phyloP scores from a whole-genome alignment of 2,888 invertebrate genomes.

The Lithophane leautieri region DNA sequence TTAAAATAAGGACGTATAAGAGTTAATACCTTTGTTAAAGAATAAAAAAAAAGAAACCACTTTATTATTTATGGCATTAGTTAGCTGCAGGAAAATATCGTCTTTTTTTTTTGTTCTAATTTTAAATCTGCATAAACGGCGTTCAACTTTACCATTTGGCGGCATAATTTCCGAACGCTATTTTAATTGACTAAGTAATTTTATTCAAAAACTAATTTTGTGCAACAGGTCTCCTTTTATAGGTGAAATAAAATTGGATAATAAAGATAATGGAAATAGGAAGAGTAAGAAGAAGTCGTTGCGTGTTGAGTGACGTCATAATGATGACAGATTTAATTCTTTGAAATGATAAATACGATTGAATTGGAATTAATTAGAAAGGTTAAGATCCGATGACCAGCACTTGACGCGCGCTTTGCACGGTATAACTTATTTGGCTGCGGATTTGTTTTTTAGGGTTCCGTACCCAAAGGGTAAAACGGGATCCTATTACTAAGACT shows the following conservation, averaged over 20 bases:
- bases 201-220: constrained; percentile 42
- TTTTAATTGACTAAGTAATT: constrained; percentile 36
- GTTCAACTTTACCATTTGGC: constrained; percentile 57
- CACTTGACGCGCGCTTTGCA: constrained; percentile 9
- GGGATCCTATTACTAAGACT: too few relatives aligned
- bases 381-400: constrained; percentile 45
- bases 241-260: constrained; percentile 42
- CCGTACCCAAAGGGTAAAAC: too few relatives aligned
- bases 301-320: background rate
- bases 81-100: background rate
- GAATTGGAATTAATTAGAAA: constrained; percentile 55
- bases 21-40: background rate
- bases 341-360: constrained; percentile 45
- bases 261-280: constrained; percentile 36
- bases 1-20: constrained; percentile 21
- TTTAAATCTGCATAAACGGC: constrained; percentile 31
- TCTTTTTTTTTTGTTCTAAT: background rate
- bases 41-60: constrained; percentile 21
- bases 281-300: background rate
- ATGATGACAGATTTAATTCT: constrained; percentile 32
- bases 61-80: constrained; percentile 18
- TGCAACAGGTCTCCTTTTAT: constrained; percentile 41
- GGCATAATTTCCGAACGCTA: constrained; percentile 39
- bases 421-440: constrained; percentile 11
- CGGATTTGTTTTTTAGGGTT: too few relatives aligned